Evolutionary conservation across 2,797 vertebrate species (phyloP), one percentile per base, ranked within the genome.

Genomic region (Dipus sagitta): DNA sequence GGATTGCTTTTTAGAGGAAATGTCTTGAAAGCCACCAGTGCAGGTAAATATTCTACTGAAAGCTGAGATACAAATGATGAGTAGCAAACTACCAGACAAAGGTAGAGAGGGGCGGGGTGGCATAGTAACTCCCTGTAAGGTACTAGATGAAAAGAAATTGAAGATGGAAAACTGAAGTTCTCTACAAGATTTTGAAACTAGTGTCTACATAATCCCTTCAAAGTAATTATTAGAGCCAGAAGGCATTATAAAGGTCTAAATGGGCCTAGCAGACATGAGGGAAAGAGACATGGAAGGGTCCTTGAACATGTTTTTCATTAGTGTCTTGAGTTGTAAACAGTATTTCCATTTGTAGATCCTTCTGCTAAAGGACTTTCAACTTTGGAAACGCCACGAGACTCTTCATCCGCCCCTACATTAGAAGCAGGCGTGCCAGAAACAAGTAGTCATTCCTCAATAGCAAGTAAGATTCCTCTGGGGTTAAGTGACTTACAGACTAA

Each of bases 311-410:
- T 38, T 82, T 92, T 87, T 75, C 70, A 42, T 74, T 54, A 20
- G 18, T 80, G 52, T 64, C n/a, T 58, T 81, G 79, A 87, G 75
- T 82, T 87, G 91, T 91, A 90, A 96, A 83, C 89, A 84, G 71
- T 67, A 32, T 97, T 97, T 98, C 98, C 97, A 93, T 96, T 97
- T 98, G 86, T 98, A 99, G 99, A 99, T 98, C 97, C 98, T 95
- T 96, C 98, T 93, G 71, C 96, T 88, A 99, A 99, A 98, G 99
- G 98, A 97, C 98, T 99, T 97, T 99, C 99, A 88, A 98, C 99
- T 52, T 97, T 99, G 98, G 99, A 99, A 98, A 99, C 99, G 98
- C 99, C 99, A 64, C 98, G 99, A 97, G 99, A 99, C 98, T 99
- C 99, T 38, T 99, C 99, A 10, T 99, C 99, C 92, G 99, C 99